These are phyloP conservation scores for Diaphora mendica DNA, from an alignment of 2,888 invertebrate species.

Conservation along the genomic window DNA sequence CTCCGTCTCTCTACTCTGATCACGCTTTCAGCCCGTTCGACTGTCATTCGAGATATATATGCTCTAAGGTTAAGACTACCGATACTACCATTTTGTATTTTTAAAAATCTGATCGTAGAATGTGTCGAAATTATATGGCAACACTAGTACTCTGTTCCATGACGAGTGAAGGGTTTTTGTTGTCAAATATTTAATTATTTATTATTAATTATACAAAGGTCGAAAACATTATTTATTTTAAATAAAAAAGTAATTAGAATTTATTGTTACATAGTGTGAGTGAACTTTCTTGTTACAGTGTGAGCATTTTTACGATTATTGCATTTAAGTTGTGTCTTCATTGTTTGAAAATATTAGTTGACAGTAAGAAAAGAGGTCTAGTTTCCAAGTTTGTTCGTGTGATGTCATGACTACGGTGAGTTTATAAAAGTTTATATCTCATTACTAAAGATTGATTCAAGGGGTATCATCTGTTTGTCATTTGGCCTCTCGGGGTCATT, in stretches of 20 bases:
- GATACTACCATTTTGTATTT: too few relatives aligned
- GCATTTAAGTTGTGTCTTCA: slow-evolving; percentile 48
- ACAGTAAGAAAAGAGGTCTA: slow-evolving; percentile 51
- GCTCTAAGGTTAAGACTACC: too few relatives aligned
- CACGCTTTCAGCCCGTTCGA: too few relatives aligned
- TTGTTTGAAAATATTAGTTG: slow-evolving; percentile 48
- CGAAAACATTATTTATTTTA: slow-evolving; percentile 10
- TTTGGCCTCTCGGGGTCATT: slow-evolving; percentile 61
- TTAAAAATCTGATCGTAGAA: not conserved
- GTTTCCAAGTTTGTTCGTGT: slow-evolving; percentile 54
- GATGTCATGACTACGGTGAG: slow-evolving; percentile 76
- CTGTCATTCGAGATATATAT: too few relatives aligned
- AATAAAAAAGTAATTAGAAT: slow-evolving; percentile 11
- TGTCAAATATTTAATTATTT: slow-evolving; percentile 54
- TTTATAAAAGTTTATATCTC: slow-evolving; percentile 63
- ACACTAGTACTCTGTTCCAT: slow-evolving; percentile 36
- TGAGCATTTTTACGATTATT: slow-evolving; percentile 24
- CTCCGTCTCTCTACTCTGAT: too few relatives aligned
- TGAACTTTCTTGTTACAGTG: slow-evolving; percentile 30
- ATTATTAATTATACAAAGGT: slow-evolving; percentile 33
- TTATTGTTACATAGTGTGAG: slow-evolving; percentile 7
- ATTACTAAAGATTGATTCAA: slow-evolving; percentile 36
- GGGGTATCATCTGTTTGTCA: slow-evolving; percentile 47
- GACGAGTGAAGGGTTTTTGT: slow-evolving; percentile 50
- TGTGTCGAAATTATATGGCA: slow-evolving; percentile 22